phyloP scores from a whole-genome alignment of 2,888 invertebrate species.

The Luffia ferchaultella region DNA sequence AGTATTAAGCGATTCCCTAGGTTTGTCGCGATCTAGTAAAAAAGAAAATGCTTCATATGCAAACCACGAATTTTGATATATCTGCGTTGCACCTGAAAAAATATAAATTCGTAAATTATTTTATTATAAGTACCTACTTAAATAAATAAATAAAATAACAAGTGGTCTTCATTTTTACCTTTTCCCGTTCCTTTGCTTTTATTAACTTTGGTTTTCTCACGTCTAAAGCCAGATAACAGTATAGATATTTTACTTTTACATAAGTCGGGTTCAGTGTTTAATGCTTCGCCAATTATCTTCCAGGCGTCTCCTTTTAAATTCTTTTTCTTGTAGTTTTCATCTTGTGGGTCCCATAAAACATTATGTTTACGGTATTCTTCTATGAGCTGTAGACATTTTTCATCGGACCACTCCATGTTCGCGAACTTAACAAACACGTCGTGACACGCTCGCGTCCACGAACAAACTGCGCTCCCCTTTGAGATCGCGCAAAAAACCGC shows the following conservation, averaged over 20 bases:
- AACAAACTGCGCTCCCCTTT: background rate
- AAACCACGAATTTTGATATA: conserved; percentile 6
- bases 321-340: background rate
- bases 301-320: background rate
- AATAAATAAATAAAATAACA: conserved; percentile 5
- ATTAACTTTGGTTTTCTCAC: background rate
- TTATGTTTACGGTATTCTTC: background rate
- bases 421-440: background rate
- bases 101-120: conserved; percentile 2
- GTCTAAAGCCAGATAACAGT: background rate
- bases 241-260: background rate
- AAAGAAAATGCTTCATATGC: conserved; percentile 5
- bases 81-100: conserved; percentile 3
- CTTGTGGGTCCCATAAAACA: background rate
- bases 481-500: background rate
- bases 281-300: background rate
- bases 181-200: background rate
- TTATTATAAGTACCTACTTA: conserved; percentile 2
- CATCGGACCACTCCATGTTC: background rate
- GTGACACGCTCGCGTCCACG: background rate
- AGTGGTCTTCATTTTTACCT: conserved; percentile 1
- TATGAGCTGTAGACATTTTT: background rate
- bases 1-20: conserved; percentile 6
- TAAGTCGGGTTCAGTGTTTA: background rate
- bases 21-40: conserved; percentile 6